Conservation (phyloP, 1,140 invertebrate genomes). For the Ooceraea biroi region DNA sequence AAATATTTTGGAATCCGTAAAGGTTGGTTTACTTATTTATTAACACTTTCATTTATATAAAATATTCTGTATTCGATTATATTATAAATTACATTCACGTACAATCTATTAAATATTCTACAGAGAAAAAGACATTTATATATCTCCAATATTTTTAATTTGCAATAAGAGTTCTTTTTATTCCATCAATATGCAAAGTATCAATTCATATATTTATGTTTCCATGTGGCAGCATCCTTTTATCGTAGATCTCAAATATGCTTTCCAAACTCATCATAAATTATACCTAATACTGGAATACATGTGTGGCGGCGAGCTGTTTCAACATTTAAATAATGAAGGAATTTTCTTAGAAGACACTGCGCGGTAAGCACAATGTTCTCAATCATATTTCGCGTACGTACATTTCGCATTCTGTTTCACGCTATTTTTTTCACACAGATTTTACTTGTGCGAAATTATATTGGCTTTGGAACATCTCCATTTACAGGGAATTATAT, state of each 20-base stretch:
- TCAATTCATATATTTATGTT: slow-evolving; percentile 50
- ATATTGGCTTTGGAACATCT: slow-evolving; percentile 99
- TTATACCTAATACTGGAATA: slow-evolving; percentile 99
- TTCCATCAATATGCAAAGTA: slow-evolving; percentile 63
- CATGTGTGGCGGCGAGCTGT: slow-evolving; percentile 98
- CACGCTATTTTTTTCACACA: slow-evolving; percentile 87
- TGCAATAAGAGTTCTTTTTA: not conserved
- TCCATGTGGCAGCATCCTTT: slow-evolving; percentile 94
- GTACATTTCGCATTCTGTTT: not conserved
- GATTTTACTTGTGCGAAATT: slow-evolving; percentile 99
- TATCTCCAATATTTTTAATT: slow-evolving; percentile 15
- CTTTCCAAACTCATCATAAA: slow-evolving; percentile 99
- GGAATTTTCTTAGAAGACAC: slow-evolving; percentile 99
- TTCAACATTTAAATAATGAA: slow-evolving; percentile 99
- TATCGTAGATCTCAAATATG: slow-evolving; percentile 99
- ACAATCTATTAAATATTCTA: not conserved
- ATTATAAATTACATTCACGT: not conserved
- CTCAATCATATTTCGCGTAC: not conserved
- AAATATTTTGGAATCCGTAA: slow-evolving; percentile 99
- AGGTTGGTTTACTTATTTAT: slow-evolving; percentile 88
- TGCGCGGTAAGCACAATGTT: slow-evolving; percentile 91
- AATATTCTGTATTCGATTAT: not conserved
- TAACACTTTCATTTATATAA: not conserved
- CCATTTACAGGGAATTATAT: slow-evolving; percentile 98
- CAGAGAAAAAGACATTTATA: slow-evolving; percentile 30